phyloP scores from a whole-genome alignment of 2,113 vertebrate genomes.

The Sterna hirundo region DNA sequence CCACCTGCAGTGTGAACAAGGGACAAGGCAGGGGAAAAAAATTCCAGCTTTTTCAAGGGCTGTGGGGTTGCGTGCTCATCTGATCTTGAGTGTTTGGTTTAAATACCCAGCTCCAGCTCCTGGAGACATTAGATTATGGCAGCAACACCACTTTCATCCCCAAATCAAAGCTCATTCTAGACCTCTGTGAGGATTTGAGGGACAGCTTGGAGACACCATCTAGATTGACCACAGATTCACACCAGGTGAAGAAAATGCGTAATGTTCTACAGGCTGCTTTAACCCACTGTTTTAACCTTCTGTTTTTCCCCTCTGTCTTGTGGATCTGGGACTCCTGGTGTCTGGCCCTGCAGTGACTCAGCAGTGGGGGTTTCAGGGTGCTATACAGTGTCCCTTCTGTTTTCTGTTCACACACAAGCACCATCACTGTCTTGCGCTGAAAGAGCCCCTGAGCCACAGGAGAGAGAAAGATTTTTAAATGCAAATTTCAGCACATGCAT shows the following conservation, averaged over 20 bases:
- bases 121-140: background rate
- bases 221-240: background rate
- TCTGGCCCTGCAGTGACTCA: background rate
- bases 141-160: background rate
- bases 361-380: background rate
- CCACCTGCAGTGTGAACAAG: background rate
- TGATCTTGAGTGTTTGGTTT: background rate
- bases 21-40: background rate
- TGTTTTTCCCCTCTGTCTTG: background rate
- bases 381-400: background rate
- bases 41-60: background rate
- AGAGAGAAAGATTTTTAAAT: background rate
- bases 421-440: background rate
- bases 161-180: background rate
- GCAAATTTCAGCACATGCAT: background rate
- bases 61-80: background rate
- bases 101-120: background rate
- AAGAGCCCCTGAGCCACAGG: background rate
- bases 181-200: background rate
- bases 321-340: background rate
- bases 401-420: background rate
- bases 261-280: background rate
- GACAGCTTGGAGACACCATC: background rate
- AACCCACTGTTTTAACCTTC: background rate
- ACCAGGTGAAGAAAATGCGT: background rate